Percentiles rank a stretch among this genome's conserved stretches.
Evolutionary conservation across 2,797 vertebrate genomes (phyloP).

Genomic region (Eurystomus glaucurus): DNA sequence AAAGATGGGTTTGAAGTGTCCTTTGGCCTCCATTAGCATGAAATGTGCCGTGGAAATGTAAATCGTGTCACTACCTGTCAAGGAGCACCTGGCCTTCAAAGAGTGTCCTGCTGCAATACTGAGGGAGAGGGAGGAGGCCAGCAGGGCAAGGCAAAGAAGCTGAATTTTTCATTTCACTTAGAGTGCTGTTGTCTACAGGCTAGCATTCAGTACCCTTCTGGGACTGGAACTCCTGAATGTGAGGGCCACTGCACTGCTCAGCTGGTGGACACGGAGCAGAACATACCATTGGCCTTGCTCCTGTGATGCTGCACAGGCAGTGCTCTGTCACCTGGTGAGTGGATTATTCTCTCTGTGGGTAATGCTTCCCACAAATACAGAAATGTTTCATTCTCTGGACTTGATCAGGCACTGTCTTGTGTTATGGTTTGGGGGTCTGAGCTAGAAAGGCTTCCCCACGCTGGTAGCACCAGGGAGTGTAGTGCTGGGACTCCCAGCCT

Average conservation of each 20-base stretch:
- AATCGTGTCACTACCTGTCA: conserved; percentile 15
- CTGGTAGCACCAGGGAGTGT: rapidly evolving
- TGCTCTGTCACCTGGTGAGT: not conserved
- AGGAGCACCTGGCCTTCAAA: not conserved
- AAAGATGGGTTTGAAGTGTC: not conserved
- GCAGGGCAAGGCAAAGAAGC: not conserved
- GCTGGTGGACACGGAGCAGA: not conserved
- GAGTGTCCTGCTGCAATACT: not conserved
- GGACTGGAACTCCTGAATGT: not conserved
- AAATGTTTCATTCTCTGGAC: not conserved
- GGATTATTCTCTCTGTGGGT: not conserved
- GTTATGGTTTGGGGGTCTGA: not conserved
- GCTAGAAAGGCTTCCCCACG: not conserved
- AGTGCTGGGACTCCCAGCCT: not conserved
- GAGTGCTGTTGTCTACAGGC: not conserved
- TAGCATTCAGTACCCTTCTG: not conserved
- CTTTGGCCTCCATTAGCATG: conserved; percentile 26
- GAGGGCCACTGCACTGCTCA: rapidly evolving
- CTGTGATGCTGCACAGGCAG: not conserved
- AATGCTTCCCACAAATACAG: not conserved
- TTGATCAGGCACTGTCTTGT: not conserved
- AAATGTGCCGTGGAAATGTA: conserved; percentile 33
- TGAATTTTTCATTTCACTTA: not conserved
- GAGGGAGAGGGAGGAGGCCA: not conserved
- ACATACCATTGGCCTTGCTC: rapidly evolving